Base-by-base conservation (phyloP, 2,797 vertebrate species). In the Mus minutoides region DNA sequence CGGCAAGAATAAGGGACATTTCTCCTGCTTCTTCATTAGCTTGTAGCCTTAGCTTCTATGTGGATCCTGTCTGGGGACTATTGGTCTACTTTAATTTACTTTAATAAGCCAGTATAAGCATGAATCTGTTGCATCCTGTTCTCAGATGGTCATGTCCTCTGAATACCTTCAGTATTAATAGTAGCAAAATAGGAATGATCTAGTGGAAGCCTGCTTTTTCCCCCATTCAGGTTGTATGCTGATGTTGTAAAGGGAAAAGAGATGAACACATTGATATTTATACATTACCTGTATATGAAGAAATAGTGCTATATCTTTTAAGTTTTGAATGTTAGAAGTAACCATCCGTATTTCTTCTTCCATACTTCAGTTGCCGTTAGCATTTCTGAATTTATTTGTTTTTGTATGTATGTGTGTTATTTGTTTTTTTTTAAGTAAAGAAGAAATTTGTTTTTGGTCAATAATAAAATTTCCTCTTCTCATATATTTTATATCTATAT, bases 391-490 rank as follows among this genome's bases (percentile, higher is more conserved):
- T 64, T 92, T 71, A 9, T 71, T 71, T 71, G 16, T 37, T 43
- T 46, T 31, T 49, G 31, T 79, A n/a, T 90, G 10, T 52, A 19
- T 54, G 22, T 52, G 1, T 80, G 10, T 62, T 87, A 29, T 54
- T 77, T 89, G 19, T 26, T 83, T 94, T 95, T 92, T 95, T 92
- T 56, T 84, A 88, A 94, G 58, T 67, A 78, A 64, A 34, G 22
- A 94, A 83, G 31, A 14, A 69, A 60, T 85, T 14, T 75, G n/a
- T n/a, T 92, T 86, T 88, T 34, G n/a, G 9, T 64, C 37, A 69
- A 13, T 67, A 16, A 31, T 67, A 83, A 95, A 60, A 37, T 67
- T 78, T 88, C 37, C 37, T 88, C 84, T 95, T 77, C 13, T 71
- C 29, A n/a, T 92, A 40, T 91, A 76, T 92, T 93, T 94, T 3